Conservation (phyloP, 2,888 invertebrate species). For the Dinocampus coccinellae region DNA sequence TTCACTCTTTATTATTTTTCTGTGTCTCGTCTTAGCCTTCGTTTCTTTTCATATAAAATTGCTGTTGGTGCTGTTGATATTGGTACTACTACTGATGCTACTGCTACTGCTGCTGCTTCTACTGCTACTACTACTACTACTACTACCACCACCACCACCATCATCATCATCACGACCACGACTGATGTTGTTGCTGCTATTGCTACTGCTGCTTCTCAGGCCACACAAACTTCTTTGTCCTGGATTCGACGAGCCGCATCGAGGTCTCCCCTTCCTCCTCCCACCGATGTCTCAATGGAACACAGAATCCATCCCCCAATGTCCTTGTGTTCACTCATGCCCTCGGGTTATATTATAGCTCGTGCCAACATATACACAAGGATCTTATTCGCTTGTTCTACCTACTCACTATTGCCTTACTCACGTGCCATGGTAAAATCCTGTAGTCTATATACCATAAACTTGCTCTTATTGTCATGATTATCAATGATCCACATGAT, state of each 20-base stretch:
- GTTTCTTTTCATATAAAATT: neutral
- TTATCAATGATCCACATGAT: slow-evolving; percentile 29
- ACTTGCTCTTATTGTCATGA: slow-evolving; percentile 14
- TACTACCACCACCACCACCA: no score
- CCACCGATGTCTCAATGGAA: neutral
- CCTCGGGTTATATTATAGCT: slow-evolving; percentile 15
- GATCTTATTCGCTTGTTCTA: neutral
- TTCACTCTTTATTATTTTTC: slow-evolving; percentile 15
- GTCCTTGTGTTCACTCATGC: slow-evolving; percentile 15
- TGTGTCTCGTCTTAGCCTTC: slow-evolving; percentile 7
- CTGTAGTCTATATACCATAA: neutral
- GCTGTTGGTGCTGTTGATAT: neutral
- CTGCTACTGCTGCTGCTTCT: no score
- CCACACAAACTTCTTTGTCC: slow-evolving; percentile 18
- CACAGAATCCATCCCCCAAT: slow-evolving; percentile 22
- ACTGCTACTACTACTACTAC: no score
- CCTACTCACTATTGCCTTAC: neutral
- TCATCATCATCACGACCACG: no score
- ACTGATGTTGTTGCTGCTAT: neutral
- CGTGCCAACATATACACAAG: slow-evolving; percentile 13
- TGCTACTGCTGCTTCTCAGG: neutral
- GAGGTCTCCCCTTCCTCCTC: slow-evolving; percentile 10
- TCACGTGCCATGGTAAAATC: slow-evolving; percentile 17
- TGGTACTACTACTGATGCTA: no score
- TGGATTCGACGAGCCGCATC: slow-evolving; percentile 22